Base-by-base conservation (phyloP, 2,113 vertebrate species). In the Monopterus albus region DNA sequence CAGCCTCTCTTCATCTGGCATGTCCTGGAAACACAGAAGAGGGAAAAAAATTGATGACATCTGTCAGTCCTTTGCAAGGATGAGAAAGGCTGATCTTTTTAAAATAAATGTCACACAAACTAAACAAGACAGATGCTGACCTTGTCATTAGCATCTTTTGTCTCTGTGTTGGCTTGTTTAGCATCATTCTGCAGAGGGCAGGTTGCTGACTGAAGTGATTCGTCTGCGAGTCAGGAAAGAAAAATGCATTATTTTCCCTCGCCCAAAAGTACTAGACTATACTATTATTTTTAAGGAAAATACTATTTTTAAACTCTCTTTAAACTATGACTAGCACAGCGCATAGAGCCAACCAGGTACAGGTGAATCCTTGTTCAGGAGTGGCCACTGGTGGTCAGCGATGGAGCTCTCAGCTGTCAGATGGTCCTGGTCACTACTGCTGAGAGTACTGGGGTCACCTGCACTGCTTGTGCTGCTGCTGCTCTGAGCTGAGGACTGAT, bases 1-100 rank as follows among this genome's bases (percentile, higher is more conserved):
- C 0, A 98, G 80, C 70, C 42, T 85, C 56, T 92, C 93, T 51
- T 91, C 92, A 45, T 86, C 57, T 57, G 89, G 83, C 56, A 79
- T 57, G 18, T 88, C 86, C 94, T 95, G 87, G 10, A 75, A 84
- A 68, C 1, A 53, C 12, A 50, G 10, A 52, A 2, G 11, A 57
- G 6, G 7, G 4, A 52, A 13, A 6, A 39, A 57, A 10, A 60
- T 36, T 57, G 5, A 42, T n/a, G 14, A 33, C 5, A 29, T 50
- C 11, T 29, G 5, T 40, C 7, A 50, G 13, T 42, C 9, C 4
- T 55, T 12, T 28, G 17, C n/a, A 62, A 20, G 2, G 14, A 31
- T 20, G 6, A 33, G 53, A 26, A 2, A 35, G 14, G 2, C 17
- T 33, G 2, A 21, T 50, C 20, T 55, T 2, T 50, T 57, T 36